Base-by-base conservation (phyloP, 2,888 invertebrate genomes). In the Chironomus tentans region DNA sequence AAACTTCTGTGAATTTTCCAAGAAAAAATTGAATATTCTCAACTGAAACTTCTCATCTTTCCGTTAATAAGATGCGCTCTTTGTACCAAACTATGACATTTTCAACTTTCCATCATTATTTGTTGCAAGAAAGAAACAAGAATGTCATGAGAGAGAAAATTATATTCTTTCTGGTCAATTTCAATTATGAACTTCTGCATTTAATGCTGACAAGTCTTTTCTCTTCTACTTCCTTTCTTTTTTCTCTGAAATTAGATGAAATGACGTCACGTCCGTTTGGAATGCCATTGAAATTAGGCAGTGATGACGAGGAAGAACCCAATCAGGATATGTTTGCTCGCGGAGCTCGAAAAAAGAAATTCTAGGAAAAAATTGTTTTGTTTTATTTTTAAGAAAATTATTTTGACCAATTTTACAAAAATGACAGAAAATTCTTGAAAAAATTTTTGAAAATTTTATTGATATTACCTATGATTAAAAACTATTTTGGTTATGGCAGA, bases 271-370 rank as follows among this genome's bases (percentile, higher is more conserved):
- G 91, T 84, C 89, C 91, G 78, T 91, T 91, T 82, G 93, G 93
- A 82, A 92, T 93, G 83, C 93, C 93, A 78, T 86, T 93, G 84
- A 90, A 91, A 87, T 87, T 90, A 83, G 83, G 86, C 70, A 86
- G 86, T 80, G 86, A 87, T 81, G 86, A 86, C 80, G 86, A 86
- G 80, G 86, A 78, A 78, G 78, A 77, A 77, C 77, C 76, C 77
- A 77, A 77, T 79, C 80, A 79, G 78, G 62, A 70, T 70, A 21
- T 5, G 22, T 65, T 46, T 18, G 13, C 65, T 21, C 68, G 69
- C 77, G 79, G 78, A 77, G 79, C 78, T 21, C 77, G 79, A 70
- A 78, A 79, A 78, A 80, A 79, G 77, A 78, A 77, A 77, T 76
- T 61, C 15, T 62, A 71, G 18, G 21, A 72, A 62, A 15, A 47